A percentile compares a stretch with the other conserved stretches of the same genome.
Conservation (phyloP, 1,140 invertebrate genomes). For the Forficula auricularia region DNA sequence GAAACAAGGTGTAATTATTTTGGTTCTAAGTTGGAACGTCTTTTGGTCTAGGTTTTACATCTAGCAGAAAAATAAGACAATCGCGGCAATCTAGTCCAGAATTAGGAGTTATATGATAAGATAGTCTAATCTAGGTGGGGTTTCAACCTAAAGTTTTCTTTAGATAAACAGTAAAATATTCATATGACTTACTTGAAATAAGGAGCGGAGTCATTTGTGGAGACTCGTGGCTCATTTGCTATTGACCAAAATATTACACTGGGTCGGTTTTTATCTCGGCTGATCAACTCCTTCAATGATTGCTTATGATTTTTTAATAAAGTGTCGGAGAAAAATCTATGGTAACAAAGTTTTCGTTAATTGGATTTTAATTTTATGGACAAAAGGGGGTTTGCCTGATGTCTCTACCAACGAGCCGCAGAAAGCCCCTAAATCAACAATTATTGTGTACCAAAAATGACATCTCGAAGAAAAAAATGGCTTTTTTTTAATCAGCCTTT, state of each 20-base stretch:
- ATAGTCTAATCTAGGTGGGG: neutral
- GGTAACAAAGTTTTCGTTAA: neutral
- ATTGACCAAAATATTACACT: slow-evolving; percentile 44
- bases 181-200: slow-evolving; percentile 34
- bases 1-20: no score
- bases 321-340: neutral
- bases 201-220: slow-evolving; percentile 20
- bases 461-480: no score
- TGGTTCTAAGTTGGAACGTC: no score
- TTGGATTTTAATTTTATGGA: neutral
- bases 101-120: no score
- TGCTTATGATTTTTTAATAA: slow-evolving; percentile 31
- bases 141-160: neutral
- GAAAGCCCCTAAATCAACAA: no score
- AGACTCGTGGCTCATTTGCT: slow-evolving; percentile 36
- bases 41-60: no score
- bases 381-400: no score
- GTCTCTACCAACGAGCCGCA: no score
- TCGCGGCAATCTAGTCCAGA: no score
- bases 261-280: slow-evolving; percentile 38
- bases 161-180: neutral
- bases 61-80: no score
- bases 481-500: no score
- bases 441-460: no score
- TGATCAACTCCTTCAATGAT: slow-evolving; percentile 32